Base-by-base conservation (phyloP, 2,113 vertebrate species). In the Perognathus longimembris region DNA sequence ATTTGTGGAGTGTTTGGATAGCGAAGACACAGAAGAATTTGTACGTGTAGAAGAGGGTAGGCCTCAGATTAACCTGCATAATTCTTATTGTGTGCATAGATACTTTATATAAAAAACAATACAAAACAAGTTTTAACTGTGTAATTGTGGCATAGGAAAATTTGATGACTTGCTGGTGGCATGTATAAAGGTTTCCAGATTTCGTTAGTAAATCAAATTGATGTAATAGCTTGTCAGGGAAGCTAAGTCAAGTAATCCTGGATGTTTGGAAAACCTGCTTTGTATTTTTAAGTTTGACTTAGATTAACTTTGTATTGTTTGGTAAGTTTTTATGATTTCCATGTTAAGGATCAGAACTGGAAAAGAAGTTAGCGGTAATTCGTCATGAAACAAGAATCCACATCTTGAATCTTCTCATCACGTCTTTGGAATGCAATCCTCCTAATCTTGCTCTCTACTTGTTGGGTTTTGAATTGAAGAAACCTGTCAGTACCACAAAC, bases 1-100 rank as follows among this genome's bases (percentile, higher is more conserved):
- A 15, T 99, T 99, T 96, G 99, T 99, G 92, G 99, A 99, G 93
- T 99, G 99, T 97, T 97, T 99, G 97, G 99, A 99, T 95, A 99
- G 98, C 82, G 99, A 99, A 95, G 99, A 99, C 76, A 98, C 98
- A 66, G 99, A 99, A 96, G 99, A 99, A 95, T 98, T 98, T 96
- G 93, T 98, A 34, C 98, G 98, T 94, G 98, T 98, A 17, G 97
- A 96, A 89, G 98, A 98, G 22, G 99, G 99, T 99, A 97, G 97
- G 96, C 42, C 38, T 93, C 86, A 86, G 54, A 42, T 32, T 57
- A 73, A 91, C 1, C 0, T 36, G 18, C 21, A 26, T 78, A 8
- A n/a, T 96, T 97, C 93, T 85, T 63, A 11, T 95, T 77, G 9
- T n/a, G 17, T 38, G 20, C 50, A 80, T 81, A 50, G 15, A 9